These are phyloP conservation scores for Drosophila truncata DNA, from an alignment of 1,140 invertebrate genomes.

Conservation along the genomic window DNA sequence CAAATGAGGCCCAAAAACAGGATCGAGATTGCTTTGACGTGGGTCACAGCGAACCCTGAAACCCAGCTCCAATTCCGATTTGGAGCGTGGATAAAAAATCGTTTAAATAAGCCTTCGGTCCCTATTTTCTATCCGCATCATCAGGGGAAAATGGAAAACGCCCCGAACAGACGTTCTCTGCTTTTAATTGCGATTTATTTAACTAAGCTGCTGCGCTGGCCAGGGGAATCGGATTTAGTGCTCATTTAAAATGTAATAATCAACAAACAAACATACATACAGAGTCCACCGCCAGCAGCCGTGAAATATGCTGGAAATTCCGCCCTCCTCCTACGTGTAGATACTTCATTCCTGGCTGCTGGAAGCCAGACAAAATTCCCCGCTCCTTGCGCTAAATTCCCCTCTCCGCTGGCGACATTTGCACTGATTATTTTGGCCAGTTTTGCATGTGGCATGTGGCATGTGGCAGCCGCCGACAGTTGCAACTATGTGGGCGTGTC, in stretches of 20 bases:
- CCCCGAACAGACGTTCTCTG: constrained; percentile 23
- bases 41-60: constrained; percentile 3
- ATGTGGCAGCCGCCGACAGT: constrained; percentile 29
- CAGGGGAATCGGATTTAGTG: constrained; percentile 27
- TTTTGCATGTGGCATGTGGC: constrained; percentile 40
- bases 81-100: constrained; percentile 25
- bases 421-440: constrained; percentile 51
- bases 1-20: constrained; percentile 28
- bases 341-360: constrained; percentile 26
- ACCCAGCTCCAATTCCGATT: constrained; percentile 12
- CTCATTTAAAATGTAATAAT: constrained; percentile 44
- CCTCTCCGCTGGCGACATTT: constrained; percentile 6
- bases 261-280: background rate
- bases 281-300: background rate
- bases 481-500: constrained; percentile 37
- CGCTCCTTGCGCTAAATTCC: background rate
- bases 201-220: constrained; percentile 28
- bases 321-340: background rate
- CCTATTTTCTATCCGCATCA: background rate
- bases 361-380: constrained; percentile 18
- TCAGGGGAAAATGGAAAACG: constrained; percentile 12
- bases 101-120: constrained; percentile 2
- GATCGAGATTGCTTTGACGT: constrained; percentile 33
- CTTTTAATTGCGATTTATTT: constrained; percentile 44
- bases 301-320: constrained; percentile 24